A percentile compares a stretch with the other conserved stretches of the same genome.
These are phyloP conservation scores for Stegana nigrithorax DNA, from an alignment of 2,888 invertebrate genomes.

Conservation along the genomic window DNA sequence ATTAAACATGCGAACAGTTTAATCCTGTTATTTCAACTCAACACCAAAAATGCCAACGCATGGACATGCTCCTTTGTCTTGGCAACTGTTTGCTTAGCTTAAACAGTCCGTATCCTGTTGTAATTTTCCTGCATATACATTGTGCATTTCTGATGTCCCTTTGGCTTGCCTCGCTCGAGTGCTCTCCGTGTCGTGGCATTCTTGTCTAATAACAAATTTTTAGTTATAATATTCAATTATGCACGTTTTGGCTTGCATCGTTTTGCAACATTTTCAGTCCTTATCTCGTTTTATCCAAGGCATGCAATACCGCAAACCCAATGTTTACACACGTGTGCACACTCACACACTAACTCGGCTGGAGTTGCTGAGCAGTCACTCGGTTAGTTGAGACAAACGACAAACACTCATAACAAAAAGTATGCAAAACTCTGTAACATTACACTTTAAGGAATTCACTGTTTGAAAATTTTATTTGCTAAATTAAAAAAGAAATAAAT, in stretches of 20 bases:
- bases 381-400: no score
- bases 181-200: neutral
- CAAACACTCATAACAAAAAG: no score
- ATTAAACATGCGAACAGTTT: constrained; percentile 2
- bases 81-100: neutral
- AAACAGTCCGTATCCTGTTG: neutral
- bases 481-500: no score
- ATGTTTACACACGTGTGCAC: no score
- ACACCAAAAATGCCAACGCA: neutral
- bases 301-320: no score
- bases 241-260: constrained; percentile 30
- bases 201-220: constrained; percentile 51
- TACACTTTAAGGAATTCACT: no score
- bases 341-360: no score
- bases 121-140: neutral
- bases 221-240: constrained; percentile 61
- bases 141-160: neutral
- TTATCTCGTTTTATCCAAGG: constrained; percentile 4
- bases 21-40: constrained; percentile 17
- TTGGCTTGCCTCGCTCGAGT: neutral
- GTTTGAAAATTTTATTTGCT: no score
- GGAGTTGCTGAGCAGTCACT: no score
- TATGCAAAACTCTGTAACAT: no score
- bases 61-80: neutral
- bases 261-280: neutral